phyloP scores from a whole-genome alignment of 1,140 invertebrate genomes.

The Dinoponera quadriceps region DNA sequence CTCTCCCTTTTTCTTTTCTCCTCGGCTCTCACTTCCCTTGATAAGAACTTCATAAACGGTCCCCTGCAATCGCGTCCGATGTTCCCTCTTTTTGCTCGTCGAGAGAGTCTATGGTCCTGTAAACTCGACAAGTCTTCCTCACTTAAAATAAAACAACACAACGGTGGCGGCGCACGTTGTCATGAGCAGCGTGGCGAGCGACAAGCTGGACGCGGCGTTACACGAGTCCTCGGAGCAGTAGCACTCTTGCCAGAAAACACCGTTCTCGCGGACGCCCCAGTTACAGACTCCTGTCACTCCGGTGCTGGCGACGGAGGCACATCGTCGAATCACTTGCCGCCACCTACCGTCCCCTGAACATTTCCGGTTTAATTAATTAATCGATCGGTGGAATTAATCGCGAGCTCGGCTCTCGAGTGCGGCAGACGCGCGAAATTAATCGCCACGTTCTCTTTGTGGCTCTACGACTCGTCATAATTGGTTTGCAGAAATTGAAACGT shows the following conservation, averaged over 20 bases:
- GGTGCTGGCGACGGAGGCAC: conserved; percentile 95
- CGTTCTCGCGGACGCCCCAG: conserved; percentile 96
- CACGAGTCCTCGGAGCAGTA: conserved; percentile 96
- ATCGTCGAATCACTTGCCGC: conserved; percentile 95
- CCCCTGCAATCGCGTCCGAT: not conserved
- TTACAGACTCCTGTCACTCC: conserved; percentile 97
- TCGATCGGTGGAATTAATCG: not conserved
- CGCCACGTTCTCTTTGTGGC: too few species aligned
- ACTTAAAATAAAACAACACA: conserved; percentile 29
- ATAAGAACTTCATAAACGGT: not conserved
- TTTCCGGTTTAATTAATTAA: conserved; percentile 36
- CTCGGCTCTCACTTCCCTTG: not conserved
- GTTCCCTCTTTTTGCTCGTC: not conserved
- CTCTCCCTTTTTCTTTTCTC: too few species aligned
- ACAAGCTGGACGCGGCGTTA: conserved; percentile 86
- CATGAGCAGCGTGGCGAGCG: conserved; percentile 20
- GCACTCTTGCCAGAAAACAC: conserved; percentile 97
- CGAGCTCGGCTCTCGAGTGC: not conserved
- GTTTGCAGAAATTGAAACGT: not conserved
- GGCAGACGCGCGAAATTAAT: too few species aligned
- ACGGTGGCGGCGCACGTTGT: not conserved
- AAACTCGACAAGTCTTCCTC: not conserved
- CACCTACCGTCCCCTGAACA: conserved; percentile 94
- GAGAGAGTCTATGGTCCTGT: conserved; percentile 1
- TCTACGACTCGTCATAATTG: not conserved